A percentile compares a stretch with the other conserved stretches of the same genome.
phyloP scores from a whole-genome alignment of 2,113 vertebrate species.

The Lophura nycthemera region DNA sequence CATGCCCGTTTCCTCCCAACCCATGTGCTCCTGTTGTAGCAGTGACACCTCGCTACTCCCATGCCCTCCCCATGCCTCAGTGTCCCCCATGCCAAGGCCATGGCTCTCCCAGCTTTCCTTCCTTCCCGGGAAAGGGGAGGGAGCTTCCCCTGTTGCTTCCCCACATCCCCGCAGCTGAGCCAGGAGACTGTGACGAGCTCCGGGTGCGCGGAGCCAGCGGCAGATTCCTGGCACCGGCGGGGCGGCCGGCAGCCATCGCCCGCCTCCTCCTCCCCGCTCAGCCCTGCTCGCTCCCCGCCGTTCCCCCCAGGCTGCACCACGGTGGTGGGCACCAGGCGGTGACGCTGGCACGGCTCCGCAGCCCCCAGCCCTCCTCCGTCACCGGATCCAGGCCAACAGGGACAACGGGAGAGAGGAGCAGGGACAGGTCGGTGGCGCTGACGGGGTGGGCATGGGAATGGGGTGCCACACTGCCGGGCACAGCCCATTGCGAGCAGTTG shows the following conservation, averaged over 20 bases:
- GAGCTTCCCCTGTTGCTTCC: constrained; percentile 23
- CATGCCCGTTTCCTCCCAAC: neutral
- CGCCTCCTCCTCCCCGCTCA: constrained; percentile 25
- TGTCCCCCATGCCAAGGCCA: neutral
- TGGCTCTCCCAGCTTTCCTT: neutral
- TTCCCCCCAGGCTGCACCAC: neutral
- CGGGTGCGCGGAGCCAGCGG: constrained; percentile 41
- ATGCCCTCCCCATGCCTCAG: neutral
- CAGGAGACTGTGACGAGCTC: constrained; percentile 68
- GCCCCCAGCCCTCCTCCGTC: neutral
- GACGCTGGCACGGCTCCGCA: neutral
- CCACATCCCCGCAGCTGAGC: neutral
- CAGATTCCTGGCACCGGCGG: constrained; percentile 48
- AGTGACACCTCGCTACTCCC: accelerated
- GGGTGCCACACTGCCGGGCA: neutral
- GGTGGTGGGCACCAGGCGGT: neutral
- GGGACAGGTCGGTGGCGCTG: constrained; percentile 8
- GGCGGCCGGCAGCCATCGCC: constrained; percentile 34
- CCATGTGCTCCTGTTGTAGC: accelerated
- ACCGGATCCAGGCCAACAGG: neutral
- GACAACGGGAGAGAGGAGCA: neutral
- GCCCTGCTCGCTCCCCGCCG: neutral
- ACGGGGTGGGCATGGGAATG: neutral
- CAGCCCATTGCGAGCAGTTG: neutral
- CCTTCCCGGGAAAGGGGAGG: constrained; percentile 19